Percentiles rank a stretch among this genome's conserved stretches.
These are phyloP conservation scores for Xestoiulus laeticollis DNA, from an alignment of 2,888 invertebrate species.

Conservation along the genomic window DNA sequence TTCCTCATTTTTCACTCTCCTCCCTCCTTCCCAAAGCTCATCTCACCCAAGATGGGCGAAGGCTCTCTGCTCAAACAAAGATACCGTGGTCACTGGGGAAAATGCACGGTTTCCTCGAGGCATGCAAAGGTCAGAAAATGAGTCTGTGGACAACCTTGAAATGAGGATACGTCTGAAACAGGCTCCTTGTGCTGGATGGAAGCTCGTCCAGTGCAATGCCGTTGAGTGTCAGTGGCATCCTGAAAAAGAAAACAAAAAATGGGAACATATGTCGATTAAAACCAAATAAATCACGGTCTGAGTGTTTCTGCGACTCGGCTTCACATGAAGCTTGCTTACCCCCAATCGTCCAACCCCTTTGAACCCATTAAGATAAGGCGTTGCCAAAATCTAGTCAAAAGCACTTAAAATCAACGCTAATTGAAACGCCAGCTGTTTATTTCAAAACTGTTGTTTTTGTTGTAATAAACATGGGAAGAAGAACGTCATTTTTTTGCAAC, in stretches of 20 bases:
- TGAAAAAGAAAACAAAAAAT: conserved; percentile 42
- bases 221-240: conserved; percentile 89
- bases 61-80: too few relatives aligned
- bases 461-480: neutral
- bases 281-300: neutral
- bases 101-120: neutral
- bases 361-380: neutral
- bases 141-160: conserved; percentile 55
- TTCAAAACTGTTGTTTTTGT: neutral
- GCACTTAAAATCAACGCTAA: neutral
- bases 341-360: neutral
- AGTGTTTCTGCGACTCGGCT: too few relatives aligned
- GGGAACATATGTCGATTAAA: neutral
- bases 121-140: neutral
- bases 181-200: conserved; percentile 81
- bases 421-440: neutral
- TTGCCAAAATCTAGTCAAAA: neutral
- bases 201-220: conserved; percentile 90
- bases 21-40: too few relatives aligned
- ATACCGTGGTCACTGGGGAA: too few relatives aligned
- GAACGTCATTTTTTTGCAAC: too few relatives aligned
- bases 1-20: too few relatives aligned
- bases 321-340: neutral
- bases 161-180: conserved; percentile 85
- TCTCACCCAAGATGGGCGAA: too few relatives aligned